Evolutionary conservation across 1,140 invertebrate species (phyloP), one percentile per base, ranked within the genome.

Genomic region (Drosophila mayri): DNA sequence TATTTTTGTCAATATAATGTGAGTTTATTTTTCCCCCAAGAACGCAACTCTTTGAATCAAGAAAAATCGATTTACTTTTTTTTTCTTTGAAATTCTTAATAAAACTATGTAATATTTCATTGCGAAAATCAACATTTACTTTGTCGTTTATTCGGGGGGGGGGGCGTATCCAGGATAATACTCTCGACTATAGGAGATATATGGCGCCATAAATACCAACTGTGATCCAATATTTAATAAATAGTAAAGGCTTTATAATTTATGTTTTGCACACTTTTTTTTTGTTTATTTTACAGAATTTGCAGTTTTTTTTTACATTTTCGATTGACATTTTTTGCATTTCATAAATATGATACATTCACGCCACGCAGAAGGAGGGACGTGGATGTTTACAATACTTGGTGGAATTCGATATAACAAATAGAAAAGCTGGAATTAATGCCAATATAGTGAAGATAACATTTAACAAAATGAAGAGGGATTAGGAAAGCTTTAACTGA

Each of bases 1-100:
- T 30, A 50, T 50, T 75, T 75, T 82, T 79, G 75, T 72, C 50
- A 63, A 76, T 49, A 77, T 68, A 62, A 47, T 73, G 76, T 61
- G 66, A 84, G 75, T 72, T 76, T 25, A 50, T 55, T 32, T 35
- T n/a, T 22, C 50, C 41, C 41, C 25, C 41, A 18, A 18, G 7
- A 16, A n/a, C 35, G 41, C 65, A 30, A 58, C 68, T 32, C 28
- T 35, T 58, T 71, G 20, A 58, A 28, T 32, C 41, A 40, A 55
- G 25, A 59, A 28, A 41, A 40, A 67, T 35, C n/a, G 25, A 55
- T 38, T 25, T 22, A 20, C 35, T 37, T 55, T 55, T 38, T 50
- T 3, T 25, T 54, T 65, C n/a, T 43, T 68, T 32, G 28, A 66
- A 68, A 68, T 37, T 68, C 38, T 37, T 28, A 68, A 68, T 68